Base-by-base conservation (phyloP, 2,797 vertebrate species). In the Intellagama lesueurii region DNA sequence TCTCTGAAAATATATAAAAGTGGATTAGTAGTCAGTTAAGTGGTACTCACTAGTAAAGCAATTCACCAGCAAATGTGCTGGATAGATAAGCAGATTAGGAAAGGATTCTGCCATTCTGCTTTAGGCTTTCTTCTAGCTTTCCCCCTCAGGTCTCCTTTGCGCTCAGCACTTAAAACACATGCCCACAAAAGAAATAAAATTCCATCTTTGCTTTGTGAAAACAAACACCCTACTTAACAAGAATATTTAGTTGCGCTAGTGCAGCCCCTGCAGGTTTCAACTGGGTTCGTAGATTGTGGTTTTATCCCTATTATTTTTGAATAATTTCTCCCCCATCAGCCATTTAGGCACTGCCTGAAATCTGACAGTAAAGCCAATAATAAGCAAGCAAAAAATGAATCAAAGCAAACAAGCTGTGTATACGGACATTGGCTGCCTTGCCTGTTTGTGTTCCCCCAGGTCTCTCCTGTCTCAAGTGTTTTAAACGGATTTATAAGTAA, bases 11-110 rank as follows among this genome's bases (percentile, higher is more conserved):
- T 64, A 80, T 80, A 28, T 79, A 77, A 88, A 90, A 92, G 64
- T 44, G 28, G 85, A 91, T 87, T 93, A 90, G 82, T 75, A 91
- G 32, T 17, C 52, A 90, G 12, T 83, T 94, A 93, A 89, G 32
- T 78, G 66, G 52, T 80, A 56, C 35, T 89, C 88, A 93, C 91
- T 92, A 94, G 86, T 83, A 92, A 93, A 94, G 88, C 64, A 92
- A 75, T 87, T 92, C 0, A 26, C 72, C 49, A 86, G 92, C 75
- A 94, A 93, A 89, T 78, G 32, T 12, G 83, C 40, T 72, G 60
- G 32, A 16, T 0, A 95, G 88, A 90, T 88, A 95, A 94, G 7
- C 88, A 92, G 88, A 91, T 92, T 76, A 92, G 56, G 35, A 93
- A 91, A 91, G 26, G 87, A 92, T 17, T 91, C 12, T 78, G 40